phyloP scores from a whole-genome alignment of 2,888 invertebrate genomes.

The Arctia plantaginis region DNA sequence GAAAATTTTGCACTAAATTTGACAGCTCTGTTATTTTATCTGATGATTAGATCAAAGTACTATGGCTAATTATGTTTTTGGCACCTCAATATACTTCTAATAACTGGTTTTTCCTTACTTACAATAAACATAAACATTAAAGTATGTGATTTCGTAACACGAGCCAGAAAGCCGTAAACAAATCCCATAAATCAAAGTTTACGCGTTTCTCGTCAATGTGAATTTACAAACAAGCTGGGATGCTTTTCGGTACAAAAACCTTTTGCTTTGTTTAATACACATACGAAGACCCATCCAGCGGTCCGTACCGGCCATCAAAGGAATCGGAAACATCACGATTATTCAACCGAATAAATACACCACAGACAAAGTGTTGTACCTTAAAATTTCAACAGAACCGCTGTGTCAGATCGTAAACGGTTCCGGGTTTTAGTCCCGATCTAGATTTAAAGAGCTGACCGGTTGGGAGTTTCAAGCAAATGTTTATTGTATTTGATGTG shows the following conservation, averaged over 20 bases:
- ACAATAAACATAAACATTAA: not conserved
- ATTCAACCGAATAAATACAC: conserved; percentile 46
- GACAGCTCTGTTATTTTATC: too few species aligned
- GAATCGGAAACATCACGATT: conserved; percentile 41
- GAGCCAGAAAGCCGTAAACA: not conserved
- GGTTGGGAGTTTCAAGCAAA: conserved; percentile 54
- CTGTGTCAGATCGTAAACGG: conserved; percentile 58
- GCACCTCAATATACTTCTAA: too few species aligned
- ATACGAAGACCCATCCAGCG: conserved; percentile 11
- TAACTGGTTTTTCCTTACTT: not conserved
- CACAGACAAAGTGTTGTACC: conserved; percentile 43
- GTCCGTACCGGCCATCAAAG: conserved; percentile 35
- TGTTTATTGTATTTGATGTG: conserved; percentile 38
- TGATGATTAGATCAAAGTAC: too few species aligned
- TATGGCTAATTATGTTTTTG: too few species aligned
- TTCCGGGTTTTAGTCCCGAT: conserved; percentile 51
- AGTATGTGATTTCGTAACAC: not conserved
- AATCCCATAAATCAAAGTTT: conserved; percentile 10
- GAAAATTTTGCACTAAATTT: too few species aligned
- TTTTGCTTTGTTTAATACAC: conserved; percentile 6
- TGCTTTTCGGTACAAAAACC: conserved; percentile 14
- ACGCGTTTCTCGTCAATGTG: conserved; percentile 4
- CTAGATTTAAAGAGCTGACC: conserved; percentile 61
- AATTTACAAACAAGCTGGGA: conserved; percentile 10
- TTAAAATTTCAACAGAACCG: conserved; percentile 49